phyloP scores from a whole-genome alignment of 2,113 vertebrate species.

The Salvelinus sp. region DNA sequence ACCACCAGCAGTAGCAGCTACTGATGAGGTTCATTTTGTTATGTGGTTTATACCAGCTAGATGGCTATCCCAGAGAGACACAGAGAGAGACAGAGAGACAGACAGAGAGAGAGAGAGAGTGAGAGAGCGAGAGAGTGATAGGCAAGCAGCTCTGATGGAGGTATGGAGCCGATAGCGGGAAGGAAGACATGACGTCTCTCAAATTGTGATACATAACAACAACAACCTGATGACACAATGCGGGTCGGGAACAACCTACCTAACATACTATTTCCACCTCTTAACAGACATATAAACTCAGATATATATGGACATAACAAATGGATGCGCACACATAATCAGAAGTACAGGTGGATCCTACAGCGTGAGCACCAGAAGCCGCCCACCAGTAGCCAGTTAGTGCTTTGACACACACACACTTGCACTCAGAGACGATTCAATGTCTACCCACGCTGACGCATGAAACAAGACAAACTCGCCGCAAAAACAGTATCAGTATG shows the following conservation, averaged over 20 bases:
- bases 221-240: slow-evolving; percentile 43
- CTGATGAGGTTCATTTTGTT: slow-evolving; percentile 65
- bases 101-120: no score
- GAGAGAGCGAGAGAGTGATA: slow-evolving; percentile 31
- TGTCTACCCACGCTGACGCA: slow-evolving; percentile 71
- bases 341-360: slow-evolving; percentile 7
- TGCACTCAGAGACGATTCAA: slow-evolving; percentile 58
- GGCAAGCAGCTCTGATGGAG: slow-evolving; percentile 40
- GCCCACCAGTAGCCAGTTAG: slow-evolving; percentile 36
- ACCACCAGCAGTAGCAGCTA: slow-evolving; percentile 51
- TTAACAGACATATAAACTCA: no score
- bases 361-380: not conserved
- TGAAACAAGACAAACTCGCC: slow-evolving; percentile 58
- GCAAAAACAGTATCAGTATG: slow-evolving; percentile 46
- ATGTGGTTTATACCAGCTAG: slow-evolving; percentile 46
- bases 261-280: no score
- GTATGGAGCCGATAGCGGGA: not conserved
- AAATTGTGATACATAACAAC: slow-evolving; percentile 46
- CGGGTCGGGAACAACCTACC: no score
- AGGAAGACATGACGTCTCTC: no score
- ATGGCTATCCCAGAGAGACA: slow-evolving; percentile 14
- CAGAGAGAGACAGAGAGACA: no score
- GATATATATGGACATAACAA: no score
- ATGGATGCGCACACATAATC: not conserved
- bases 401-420: slow-evolving; percentile 46